Evolutionary conservation across 2,113 vertebrate species (phyloP), one percentile per base, ranked within the genome.

Genomic region (Coturnix japonica): DNA sequence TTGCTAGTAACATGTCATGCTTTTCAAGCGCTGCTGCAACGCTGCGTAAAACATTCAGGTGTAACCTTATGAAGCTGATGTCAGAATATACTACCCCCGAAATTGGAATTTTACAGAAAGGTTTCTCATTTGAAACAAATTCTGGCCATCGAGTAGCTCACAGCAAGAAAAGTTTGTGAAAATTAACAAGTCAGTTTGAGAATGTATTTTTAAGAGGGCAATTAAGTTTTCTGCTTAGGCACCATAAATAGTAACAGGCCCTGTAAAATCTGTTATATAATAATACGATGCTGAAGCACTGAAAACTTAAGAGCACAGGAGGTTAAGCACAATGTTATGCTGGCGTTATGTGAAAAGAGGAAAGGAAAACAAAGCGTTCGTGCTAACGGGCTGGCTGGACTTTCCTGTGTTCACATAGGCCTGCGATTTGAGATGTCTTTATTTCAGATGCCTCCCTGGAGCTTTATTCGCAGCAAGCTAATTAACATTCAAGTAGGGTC

Each of bases 401-500:
- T 96, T 91, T 70, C 72, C 89, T 44, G 30, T 81, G 87, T 94
- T 96, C 90, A 81, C 83, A 77, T 15, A 90, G 82, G 91, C 81
- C 91, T 95, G 60, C 8, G 69, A 92, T 89, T 86, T 85, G 87
- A 96, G 95, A 96, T 91, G 92, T 94, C 95, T 97, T 96, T 95
- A 97, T 94, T 93, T 93, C 70, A 95, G 54, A 44, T 5, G 9
- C 78, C 89, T 96, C 94, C 94, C 96, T 80, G 53, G 95, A 92
- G 94, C 87, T 89, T 93, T 95, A 88, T 88, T 95, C 14, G 3
- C 37, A 83, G 75, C 75, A 41, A 97, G 78, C 91, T 96, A 97
- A 98, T 97, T 96, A 97, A 95, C 95, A 97, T 96, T 93, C 80
- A 85, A 96, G 95, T 70, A 90, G 86, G 71, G 89, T 64, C 21